Percentiles rank a stretch among this genome's conserved stretches.
Evolutionary conservation across 2,888 invertebrate genomes (phyloP).

Genomic region (Melanchra persicariae): DNA sequence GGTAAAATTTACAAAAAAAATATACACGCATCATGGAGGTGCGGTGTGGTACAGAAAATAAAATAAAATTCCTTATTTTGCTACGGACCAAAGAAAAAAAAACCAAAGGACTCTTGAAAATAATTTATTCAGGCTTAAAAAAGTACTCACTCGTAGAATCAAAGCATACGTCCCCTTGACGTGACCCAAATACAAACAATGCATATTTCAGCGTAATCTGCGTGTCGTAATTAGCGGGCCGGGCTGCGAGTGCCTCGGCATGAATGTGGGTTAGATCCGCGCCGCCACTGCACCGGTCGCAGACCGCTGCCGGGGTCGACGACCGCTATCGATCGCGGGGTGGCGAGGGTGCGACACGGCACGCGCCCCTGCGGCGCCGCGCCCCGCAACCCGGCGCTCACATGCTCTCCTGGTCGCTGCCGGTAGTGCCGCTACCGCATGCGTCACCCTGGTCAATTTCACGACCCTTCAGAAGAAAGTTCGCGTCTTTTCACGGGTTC

Average conservation of each 20-base stretch:
- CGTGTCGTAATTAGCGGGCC: conserved; percentile 82
- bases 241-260: conserved; percentile 36
- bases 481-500: conserved; percentile 49
- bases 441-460: conserved; percentile 85
- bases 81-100: neutral
- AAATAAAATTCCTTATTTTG: neutral
- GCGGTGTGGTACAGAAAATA: neutral
- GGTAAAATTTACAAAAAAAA: neutral
- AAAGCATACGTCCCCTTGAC: conserved; percentile 62
- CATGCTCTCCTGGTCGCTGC: conserved; percentile 75
- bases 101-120: conserved; percentile 5
- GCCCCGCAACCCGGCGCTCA: conserved; percentile 65
- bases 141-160: conserved; percentile 55
- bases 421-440: conserved; percentile 79
- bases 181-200: conserved; percentile 80
- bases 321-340: conserved; percentile 89
- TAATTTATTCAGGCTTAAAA: conserved; percentile 42
- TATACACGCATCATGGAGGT: neutral
- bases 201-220: conserved; percentile 81
- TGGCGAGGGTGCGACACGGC: conserved; percentile 76
- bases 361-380: conserved; percentile 83
- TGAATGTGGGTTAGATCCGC: conserved; percentile 86
- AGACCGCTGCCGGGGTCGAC: conserved; percentile 86
- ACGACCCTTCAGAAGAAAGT: conserved; percentile 64
- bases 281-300: conserved; percentile 86